Base-by-base conservation (phyloP, 37 sponge, comb jelly and placozoan genomes). In the Eunapius fragilis region DNA sequence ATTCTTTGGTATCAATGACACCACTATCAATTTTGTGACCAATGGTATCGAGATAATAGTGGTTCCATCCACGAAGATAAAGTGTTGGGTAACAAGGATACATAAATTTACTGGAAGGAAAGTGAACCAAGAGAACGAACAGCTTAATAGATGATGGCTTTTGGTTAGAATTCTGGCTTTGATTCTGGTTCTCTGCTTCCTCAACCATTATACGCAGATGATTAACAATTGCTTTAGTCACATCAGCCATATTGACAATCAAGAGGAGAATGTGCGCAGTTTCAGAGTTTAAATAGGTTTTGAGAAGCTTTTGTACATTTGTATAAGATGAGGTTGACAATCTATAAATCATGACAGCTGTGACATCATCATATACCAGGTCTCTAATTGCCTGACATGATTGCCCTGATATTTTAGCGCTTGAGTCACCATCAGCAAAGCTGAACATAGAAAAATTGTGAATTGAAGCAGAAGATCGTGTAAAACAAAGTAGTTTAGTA, bases 1-100 rank as follows among this genome's bases (percentile, higher is more conserved):
- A 91, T 25, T 86, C 86, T 69, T 67, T 25, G n/a, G 83, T 86
- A 23, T 91, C 79, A 37, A 91, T 45, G 33, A 80, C 86, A 10
- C 91, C 87, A 35, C 3, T 23, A 0, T 26, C 77, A 23, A 86
- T 22, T 25, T 81, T 84, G 81, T 86, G 91, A 25, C 87, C 80
- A 69, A 88, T 85, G 9, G 94, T 79, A 71, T 50, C 81, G 37
- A 74, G 88, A 87, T n/a, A 92, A 41, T 74, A 89, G 77, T 94
- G 95, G 49, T 93, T 91, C 97, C 97, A 97, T 5, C 97, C 95
- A 72, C 87, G 71, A 72, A 97, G 93, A 81, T 94, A 97, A 26
- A 92, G 80, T 28, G 97, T 74, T 3, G 95, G 97, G 70, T 97
- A 97, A 77, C 97, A 92, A 23, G 88, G 75, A 2, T 87, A 49